These are phyloP conservation scores for Biston stratarius DNA, from an alignment of 2,888 invertebrate species.

Conservation along the genomic window DNA sequence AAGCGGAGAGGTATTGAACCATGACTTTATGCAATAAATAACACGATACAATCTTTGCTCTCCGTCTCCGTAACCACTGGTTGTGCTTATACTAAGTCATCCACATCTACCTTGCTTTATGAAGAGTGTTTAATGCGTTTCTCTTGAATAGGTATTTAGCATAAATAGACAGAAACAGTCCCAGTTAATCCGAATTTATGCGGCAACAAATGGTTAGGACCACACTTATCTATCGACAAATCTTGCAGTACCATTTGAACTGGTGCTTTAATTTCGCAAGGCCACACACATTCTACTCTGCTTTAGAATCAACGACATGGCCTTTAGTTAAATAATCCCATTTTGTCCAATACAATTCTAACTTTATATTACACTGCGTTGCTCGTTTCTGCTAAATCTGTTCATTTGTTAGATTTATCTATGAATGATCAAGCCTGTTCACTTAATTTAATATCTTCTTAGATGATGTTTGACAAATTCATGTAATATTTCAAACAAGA, in stretches of 20 bases:
- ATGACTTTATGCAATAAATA: slow-evolving; percentile 74
- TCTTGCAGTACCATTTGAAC: slow-evolving; percentile 18
- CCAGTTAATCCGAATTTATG: slow-evolving; percentile 30
- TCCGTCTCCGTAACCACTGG: slow-evolving; percentile 49
- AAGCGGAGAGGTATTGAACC: slow-evolving; percentile 71
- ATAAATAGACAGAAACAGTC: slow-evolving; percentile 24
- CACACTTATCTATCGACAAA: slow-evolving; percentile 16
- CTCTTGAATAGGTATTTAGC: slow-evolving; percentile 30
- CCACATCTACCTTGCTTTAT: slow-evolving; percentile 30
- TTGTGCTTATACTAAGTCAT: slow-evolving; percentile 38
- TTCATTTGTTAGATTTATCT: slow-evolving; percentile 32
- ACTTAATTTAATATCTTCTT: slow-evolving; percentile 25
- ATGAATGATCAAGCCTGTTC: slow-evolving; percentile 29
- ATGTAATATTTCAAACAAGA: slow-evolving; percentile 38
- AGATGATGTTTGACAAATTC: slow-evolving; percentile 38
- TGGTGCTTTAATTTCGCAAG: slow-evolving; percentile 38
- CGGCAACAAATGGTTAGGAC: slow-evolving; percentile 22
- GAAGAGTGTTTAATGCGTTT: slow-evolving; percentile 31
- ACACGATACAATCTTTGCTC: slow-evolving; percentile 70
- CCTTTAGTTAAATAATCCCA: slow-evolving; percentile 31
- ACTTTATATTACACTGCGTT: slow-evolving; percentile 30
- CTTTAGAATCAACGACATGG: slow-evolving; percentile 24
- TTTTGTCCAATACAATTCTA: slow-evolving; percentile 36
- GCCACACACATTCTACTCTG: slow-evolving; percentile 36
- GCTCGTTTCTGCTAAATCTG: slow-evolving; percentile 22